Evolutionary conservation across 2,113 vertebrate species (phyloP).

Genomic region (Labrus mixtus): DNA sequence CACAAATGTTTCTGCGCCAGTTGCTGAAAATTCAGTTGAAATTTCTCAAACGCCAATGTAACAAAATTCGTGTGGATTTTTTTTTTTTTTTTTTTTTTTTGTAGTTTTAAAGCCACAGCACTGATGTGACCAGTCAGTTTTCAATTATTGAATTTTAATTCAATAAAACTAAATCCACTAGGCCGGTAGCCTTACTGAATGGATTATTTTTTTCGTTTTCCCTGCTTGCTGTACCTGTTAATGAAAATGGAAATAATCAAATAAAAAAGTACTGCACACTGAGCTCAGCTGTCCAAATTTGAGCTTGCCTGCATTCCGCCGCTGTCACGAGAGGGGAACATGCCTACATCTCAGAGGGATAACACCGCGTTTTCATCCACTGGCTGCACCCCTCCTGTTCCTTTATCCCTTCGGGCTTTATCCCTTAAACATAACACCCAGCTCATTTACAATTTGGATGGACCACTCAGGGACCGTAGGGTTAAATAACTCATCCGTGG

Average conservation of each 20-base stretch:
- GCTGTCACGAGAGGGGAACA: conserved; percentile 43
- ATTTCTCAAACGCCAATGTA: not conserved
- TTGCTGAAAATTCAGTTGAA: not conserved
- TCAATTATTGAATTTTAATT: not conserved
- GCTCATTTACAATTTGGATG: conserved; percentile 53
- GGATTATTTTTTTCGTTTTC: conserved; percentile 44
- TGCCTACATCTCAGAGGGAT: conserved; percentile 47
- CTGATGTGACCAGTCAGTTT: not conserved
- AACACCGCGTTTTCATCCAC: conserved; percentile 29
- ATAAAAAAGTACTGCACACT: conserved; percentile 16
- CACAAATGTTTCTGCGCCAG: conserved; percentile 13
- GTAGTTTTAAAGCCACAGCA: not conserved
- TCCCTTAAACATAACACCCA: conserved; percentile 23
- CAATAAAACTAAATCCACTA: not conserved
- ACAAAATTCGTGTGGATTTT: not conserved
- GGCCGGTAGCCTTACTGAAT: not conserved
- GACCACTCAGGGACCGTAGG: conserved; percentile 67
- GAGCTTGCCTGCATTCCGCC: conserved; percentile 70
- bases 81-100: conserved; percentile 13
- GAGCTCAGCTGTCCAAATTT: conserved; percentile 32
- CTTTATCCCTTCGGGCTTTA: not conserved
- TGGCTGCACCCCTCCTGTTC: conserved; percentile 4
- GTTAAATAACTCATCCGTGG: conserved; percentile 65
- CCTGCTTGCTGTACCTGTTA: conserved; percentile 3
- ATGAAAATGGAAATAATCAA: conserved; percentile 24